These are phyloP conservation scores for Chironomus striatipennis DNA, from an alignment of 1,140 invertebrate genomes.

Conservation along the genomic window DNA sequence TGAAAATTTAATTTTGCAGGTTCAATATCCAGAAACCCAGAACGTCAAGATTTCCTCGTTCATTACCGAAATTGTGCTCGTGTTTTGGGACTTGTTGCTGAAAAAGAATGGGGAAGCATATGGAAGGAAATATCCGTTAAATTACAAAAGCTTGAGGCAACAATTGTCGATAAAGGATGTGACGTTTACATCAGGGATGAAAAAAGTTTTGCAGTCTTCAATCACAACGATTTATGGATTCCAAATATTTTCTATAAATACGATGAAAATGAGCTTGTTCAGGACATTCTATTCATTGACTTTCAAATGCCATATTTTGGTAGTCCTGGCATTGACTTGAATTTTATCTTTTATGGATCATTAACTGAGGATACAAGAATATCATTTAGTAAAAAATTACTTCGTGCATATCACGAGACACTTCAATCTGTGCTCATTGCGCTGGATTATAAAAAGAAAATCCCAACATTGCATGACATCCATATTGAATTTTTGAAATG, in stretches of 20 bases:
- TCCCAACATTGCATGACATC: slow-evolving; percentile 36
- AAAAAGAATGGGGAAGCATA: background rate
- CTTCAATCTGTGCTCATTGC: slow-evolving; percentile 34
- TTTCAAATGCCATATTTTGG: slow-evolving; percentile 49
- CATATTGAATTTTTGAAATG: slow-evolving; percentile 36
- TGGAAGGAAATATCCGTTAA: background rate
- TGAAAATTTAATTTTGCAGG: background rate
- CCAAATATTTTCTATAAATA: background rate
- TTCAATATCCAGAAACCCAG: slow-evolving; percentile 37
- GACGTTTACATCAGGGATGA: background rate
- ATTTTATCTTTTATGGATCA: slow-evolving; percentile 47
- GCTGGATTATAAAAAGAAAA: slow-evolving; percentile 33
- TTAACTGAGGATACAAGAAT: slow-evolving; percentile 45
- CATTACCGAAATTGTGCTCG: background rate
- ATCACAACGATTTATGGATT: background rate
- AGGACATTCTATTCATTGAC: slow-evolving; percentile 43
- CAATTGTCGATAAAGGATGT: background rate
- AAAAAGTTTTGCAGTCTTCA: background rate
- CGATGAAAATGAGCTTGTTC: slow-evolving; percentile 22
- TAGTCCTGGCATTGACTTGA: slow-evolving; percentile 48
- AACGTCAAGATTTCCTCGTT: slow-evolving; percentile 35
- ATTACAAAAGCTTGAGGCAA: background rate
- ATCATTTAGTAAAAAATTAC: slow-evolving; percentile 43
- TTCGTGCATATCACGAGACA: slow-evolving; percentile 44
- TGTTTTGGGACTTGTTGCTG: background rate